Evolutionary conservation across 2,888 invertebrate genomes (phyloP), one percentile per base, ranked within the genome.

Genomic region (Agrochola lychnidis): DNA sequence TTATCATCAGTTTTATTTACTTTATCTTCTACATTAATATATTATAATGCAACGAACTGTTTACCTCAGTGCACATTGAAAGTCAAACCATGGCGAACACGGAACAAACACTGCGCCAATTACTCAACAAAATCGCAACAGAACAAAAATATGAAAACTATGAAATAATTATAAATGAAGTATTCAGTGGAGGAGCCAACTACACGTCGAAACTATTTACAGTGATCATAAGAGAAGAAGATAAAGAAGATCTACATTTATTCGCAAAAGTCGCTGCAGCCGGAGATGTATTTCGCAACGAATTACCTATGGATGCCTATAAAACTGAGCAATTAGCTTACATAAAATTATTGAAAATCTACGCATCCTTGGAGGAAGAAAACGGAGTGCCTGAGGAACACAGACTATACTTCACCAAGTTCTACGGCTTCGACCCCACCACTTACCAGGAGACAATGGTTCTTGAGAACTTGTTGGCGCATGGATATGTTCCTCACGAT

Each of bases 131-230:
- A 66, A 89, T 94, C 57, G 90, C 93, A 7, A 75, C 67, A 25
- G 87, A 90, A 66, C 87, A 89, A 14, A 78, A 87, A 4, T 92
- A 90, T 76, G 66, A 48, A 40, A 78, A 90, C 14, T 76, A 84
- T 53, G 83, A 89, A 25, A 74, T 92, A 5, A 80, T 88, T 45
- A 40, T 94, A 16, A 85, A 88, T n/a, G 84, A 90, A 2, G 83
- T 92, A 12, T 84, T 87, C 3, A 91, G 90, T 0, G 92, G 86
- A 7, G 94, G 94, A 5, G 93, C 91, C 0, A 94, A 94, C 81
- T 94, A 91, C 80, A 92, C 92, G 0, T 93, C 94, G 0, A 85
- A 86, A n/a, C 77, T 94, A 1, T 92, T 87, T 72, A 73, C 84
- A 42, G 89, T 89, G 2, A 89, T 87, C 4, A 80, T 94, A 51